Base-by-base conservation (phyloP, 2,888 invertebrate genomes). In the Volucella inflata region DNA sequence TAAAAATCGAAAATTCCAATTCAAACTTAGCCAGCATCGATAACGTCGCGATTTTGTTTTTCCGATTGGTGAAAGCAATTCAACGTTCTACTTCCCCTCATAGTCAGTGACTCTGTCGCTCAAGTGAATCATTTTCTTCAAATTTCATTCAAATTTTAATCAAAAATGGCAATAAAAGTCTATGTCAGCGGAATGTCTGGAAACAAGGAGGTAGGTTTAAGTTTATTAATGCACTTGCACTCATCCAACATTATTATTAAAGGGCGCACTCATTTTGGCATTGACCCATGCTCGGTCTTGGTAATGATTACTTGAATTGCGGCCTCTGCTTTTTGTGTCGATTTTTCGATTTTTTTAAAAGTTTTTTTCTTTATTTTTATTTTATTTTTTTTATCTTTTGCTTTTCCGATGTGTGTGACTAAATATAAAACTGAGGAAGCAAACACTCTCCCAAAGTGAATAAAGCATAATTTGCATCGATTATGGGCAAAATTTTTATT, bases 111-210 rank as follows among this genome's bases (percentile, higher is more conserved):
- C 30, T 30, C 30, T 30, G 30, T 6, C 30, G 30, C 6, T 30
- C 84, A 76, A 85, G 85, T 85, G 85, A 85, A 72, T 80, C 85
- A 85, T 51, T 75, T 50, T 75, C 44, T 59, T 82, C 30, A 30
- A 30, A 21, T 21, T 81, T 65, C 55, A 50, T 64, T 48, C 40
- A 65, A 87, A 75, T 68, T 67, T 60, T 16, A 60, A 83, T 83
- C 60, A 71, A 90, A 90, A 92, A 98, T 98, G 97, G 97, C 96
- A 93, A 95, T 98, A 90, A 97, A 97, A 94, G 95, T 98, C 88
- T 98, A 96, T 93, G 94, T 97, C 91, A 97, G 97, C 92, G 97
- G 97, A 91, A 97, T 97, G 93, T 97, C 97, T 91, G 97, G 97
- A 90, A 97, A 97, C 93, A 97, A 98, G 94, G 97, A 98, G 96